A percentile compares a stretch with the other conserved stretches of the same genome.
These are phyloP conservation scores for Sorex fumeus DNA, from an alignment of 2,113 vertebrate genomes.

Conservation along the genomic window DNA sequence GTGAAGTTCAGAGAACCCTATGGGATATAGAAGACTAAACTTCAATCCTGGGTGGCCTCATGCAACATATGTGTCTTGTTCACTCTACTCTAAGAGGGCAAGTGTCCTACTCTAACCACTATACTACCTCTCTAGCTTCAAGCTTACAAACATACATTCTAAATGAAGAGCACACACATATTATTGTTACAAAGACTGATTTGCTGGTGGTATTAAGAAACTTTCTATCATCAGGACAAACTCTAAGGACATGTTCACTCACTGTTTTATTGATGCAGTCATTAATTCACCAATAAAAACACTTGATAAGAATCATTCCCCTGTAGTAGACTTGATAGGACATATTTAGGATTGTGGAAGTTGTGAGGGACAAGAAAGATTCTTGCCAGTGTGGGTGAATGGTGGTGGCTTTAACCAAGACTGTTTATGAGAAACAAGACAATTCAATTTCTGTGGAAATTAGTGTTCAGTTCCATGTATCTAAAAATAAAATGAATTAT, in stretches of 20 bases:
- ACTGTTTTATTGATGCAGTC: not conserved
- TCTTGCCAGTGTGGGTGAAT: not conserved
- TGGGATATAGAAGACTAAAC: no score
- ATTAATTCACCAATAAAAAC: not conserved
- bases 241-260: not conserved
- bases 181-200: not conserved
- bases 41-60: no score
- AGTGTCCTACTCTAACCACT: no score
- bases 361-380: not conserved
- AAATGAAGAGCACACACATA: no score
- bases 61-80: no score
- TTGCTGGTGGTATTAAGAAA: not conserved
- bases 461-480: constrained; percentile 30
- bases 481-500: constrained; percentile 42
- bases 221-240: not conserved
- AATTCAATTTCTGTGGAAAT: constrained; percentile 50
- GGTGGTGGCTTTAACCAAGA: constrained; percentile 4
- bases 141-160: no score
- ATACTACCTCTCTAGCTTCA: no score
- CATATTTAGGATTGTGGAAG: not conserved
- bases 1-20: no score
- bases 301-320: not conserved
- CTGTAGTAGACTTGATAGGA: not conserved
- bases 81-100: no score
- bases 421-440: not conserved